Evolutionary conservation across 2,113 vertebrate species (phyloP), one percentile per base, ranked within the genome.

Genomic region (Tamias sibiricus): DNA sequence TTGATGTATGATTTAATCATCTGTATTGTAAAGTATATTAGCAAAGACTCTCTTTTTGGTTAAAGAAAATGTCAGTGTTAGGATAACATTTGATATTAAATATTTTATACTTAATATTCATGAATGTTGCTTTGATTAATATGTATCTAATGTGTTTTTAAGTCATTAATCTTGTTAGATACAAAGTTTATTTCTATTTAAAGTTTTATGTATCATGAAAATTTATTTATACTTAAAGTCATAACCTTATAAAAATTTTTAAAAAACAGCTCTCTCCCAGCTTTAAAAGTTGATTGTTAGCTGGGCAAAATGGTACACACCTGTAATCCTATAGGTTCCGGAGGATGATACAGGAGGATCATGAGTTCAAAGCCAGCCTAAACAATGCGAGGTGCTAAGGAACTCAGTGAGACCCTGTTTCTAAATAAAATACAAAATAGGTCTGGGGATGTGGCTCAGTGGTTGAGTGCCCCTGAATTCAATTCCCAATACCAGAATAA

Each of bases 41-140:
- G 66, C 22, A 49, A 96, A 22, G 44, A 4, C 2, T 68, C 14
- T 91, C 40, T 40, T 87, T 77, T 94, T 47, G 57, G 40, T 64
- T 80, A 75, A 81, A 85, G 88, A 85, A 94, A 76, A 69, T 76
- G 11, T 59, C n/a, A 74, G 54, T n/a, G 26, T 76, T 75, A 81
- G 37, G 16, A 22, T 72, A 54, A 12, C 4, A 44, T 66, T 80
- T 94, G 88, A 44, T 85, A 62, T 59, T 92, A 87, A 89, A 40
- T 80, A 52, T 88, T 64, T 71, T 59, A 80, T 91, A 32, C 35
- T 82, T 71, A 62, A 54, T 52, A 42, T 66, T 80, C 17, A 64
- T 62, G 44, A 80, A 80, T 84, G 26, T 40, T 66, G 12, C 71
- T 24, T 35, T 26, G 9, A 88, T 96, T 62, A 81, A 75, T 49